Evolutionary conservation across 64 coral and sea anemone species (phyloP).

Genomic region (Acropora yongei): DNA sequence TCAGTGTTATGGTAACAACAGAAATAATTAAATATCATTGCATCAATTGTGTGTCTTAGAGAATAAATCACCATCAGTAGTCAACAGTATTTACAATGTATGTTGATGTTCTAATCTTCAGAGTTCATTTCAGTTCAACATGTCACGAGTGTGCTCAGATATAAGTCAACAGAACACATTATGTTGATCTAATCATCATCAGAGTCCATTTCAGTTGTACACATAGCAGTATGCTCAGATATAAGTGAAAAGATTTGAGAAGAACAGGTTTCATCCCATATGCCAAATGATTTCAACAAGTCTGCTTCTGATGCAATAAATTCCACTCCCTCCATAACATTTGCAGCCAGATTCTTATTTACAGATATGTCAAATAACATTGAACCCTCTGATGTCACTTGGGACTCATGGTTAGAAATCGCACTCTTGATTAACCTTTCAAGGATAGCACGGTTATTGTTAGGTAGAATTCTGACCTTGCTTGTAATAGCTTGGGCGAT

Average conservation of each 20-base stretch:
- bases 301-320: conserved; percentile 47
- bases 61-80: too few species aligned
- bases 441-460: conserved; percentile 29
- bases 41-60: too few species aligned
- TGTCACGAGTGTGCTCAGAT: too few species aligned
- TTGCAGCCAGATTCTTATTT: conserved; percentile 43
- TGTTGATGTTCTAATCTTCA: too few species aligned
- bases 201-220: too few species aligned
- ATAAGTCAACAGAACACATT: neutral
- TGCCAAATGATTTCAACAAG: conserved; percentile 31
- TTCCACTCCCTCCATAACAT: conserved; percentile 44
- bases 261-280: conserved; percentile 60
- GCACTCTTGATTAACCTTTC: conserved; percentile 23
- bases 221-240: too few species aligned
- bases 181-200: conserved; percentile 4
- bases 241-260: neutral
- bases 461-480: conserved; percentile 37
- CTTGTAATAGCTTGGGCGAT: neutral
- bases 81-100: too few species aligned
- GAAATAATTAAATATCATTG: too few species aligned
- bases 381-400: neutral
- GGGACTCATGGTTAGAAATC: conserved; percentile 5
- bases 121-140: too few species aligned
- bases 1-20: neutral
- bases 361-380: conserved; percentile 53